A percentile compares a stretch with the other conserved stretches of the same genome.
Evolutionary conservation across 1,140 invertebrate species (phyloP).

Genomic region (Lordiphosa clarofinis): DNA sequence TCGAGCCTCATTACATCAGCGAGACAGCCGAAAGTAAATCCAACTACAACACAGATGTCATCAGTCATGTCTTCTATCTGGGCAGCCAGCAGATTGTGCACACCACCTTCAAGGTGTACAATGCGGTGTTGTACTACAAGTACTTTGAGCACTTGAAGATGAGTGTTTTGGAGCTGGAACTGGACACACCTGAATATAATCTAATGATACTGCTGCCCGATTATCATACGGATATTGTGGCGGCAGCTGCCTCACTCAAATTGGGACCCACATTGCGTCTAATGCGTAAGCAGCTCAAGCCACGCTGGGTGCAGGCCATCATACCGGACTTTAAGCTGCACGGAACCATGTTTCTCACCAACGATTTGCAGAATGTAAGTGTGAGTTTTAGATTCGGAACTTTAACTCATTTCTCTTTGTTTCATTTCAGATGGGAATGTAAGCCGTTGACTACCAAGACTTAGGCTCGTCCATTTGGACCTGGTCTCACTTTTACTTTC

Average conservation of each 20-base stretch:
- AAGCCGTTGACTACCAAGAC: constrained; percentile 25
- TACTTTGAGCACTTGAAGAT: constrained; percentile 86
- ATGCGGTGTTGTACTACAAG: constrained; percentile 87
- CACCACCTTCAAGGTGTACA: constrained; percentile 84
- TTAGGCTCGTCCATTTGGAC: neutral
- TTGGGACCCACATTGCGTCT: constrained; percentile 82
- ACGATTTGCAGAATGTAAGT: constrained; percentile 88
- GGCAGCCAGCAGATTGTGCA: constrained; percentile 74
- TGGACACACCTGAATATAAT: constrained; percentile 86
- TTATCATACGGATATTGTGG: constrained; percentile 79
- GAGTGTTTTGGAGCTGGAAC: constrained; percentile 86
- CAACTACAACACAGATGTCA: constrained; percentile 73
- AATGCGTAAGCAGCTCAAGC: constrained; percentile 84
- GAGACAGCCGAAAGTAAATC: constrained; percentile 50
- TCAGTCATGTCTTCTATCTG: constrained; percentile 75
- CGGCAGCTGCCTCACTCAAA: constrained; percentile 71
- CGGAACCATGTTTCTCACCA: constrained; percentile 87
- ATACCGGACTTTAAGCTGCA: constrained; percentile 89
- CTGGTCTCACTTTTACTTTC: constrained; percentile 44
- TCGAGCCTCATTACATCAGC: constrained; percentile 51
- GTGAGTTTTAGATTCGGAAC: neutral
- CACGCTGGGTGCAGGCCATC: constrained; percentile 85
- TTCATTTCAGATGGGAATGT: constrained; percentile 64
- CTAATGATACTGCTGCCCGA: constrained; percentile 83
- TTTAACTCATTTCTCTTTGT: constrained; percentile 1